phyloP scores from a whole-genome alignment of 2,888 invertebrate species.

The Cenopis cana region DNA sequence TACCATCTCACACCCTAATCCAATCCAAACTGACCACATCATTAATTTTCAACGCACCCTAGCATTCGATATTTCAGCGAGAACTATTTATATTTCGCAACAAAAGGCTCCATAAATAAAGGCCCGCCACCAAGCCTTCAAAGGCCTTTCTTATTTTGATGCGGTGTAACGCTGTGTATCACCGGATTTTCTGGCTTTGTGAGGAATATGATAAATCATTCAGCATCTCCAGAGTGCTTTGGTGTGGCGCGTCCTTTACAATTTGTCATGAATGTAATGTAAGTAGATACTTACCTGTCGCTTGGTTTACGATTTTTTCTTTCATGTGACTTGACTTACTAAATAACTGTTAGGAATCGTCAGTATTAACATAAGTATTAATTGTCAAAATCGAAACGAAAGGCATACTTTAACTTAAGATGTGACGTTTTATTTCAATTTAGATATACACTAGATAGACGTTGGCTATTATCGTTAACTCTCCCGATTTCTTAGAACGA shows the following conservation, averaged over 20 bases:
- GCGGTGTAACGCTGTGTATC: constrained; percentile 78
- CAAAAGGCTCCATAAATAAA: constrained; percentile 83
- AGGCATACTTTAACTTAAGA: no score
- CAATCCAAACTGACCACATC: constrained; percentile 82
- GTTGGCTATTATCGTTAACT: constrained; percentile 8
- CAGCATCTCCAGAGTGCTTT: constrained; percentile 20
- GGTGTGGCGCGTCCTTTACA: constrained; percentile 31
- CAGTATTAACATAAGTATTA: neutral
- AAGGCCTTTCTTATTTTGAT: constrained; percentile 83
- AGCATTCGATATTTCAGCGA: constrained; percentile 79
- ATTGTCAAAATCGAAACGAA: no score
- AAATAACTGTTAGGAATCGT: neutral
- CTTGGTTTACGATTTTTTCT: constrained; percentile 10
- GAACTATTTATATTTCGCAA: constrained; percentile 83
- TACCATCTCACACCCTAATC: constrained; percentile 77
- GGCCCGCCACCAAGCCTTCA: constrained; percentile 80
- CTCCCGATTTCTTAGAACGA: constrained; percentile 29
- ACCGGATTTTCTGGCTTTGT: constrained; percentile 53
- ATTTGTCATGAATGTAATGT: constrained; percentile 37
- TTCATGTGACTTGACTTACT: neutral
- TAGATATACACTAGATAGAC: neutral
- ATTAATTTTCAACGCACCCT: constrained; percentile 83
- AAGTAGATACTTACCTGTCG: constrained; percentile 27
- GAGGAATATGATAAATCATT: constrained; percentile 75
- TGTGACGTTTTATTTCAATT: neutral